Evolutionary conservation across 2,888 invertebrate genomes (phyloP).

Genomic region (Eupeodes latifasciatus): DNA sequence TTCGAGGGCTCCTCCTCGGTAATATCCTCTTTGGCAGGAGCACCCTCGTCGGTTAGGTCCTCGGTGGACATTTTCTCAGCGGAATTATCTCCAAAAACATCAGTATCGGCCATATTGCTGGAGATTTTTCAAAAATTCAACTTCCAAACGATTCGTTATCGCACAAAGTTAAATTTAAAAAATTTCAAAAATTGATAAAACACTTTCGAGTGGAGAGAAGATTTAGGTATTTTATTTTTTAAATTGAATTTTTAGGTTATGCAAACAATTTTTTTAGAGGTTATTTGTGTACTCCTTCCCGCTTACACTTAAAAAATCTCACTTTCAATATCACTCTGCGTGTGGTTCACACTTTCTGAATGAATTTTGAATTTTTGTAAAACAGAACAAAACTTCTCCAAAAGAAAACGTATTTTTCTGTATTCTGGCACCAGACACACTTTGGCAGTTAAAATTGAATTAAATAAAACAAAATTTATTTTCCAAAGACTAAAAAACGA

Average conservation of each 20-base stretch:
- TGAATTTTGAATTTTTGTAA: constrained; percentile 31
- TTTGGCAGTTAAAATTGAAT: constrained; percentile 44
- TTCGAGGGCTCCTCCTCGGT: constrained; percentile 76
- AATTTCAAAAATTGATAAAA: constrained; percentile 33
- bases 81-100: constrained; percentile 79
- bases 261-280: constrained; percentile 74
- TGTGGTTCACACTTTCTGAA: constrained; percentile 47
- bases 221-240: constrained; percentile 35
- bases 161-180: constrained; percentile 27
- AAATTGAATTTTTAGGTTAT: constrained; percentile 69
- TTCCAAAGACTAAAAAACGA: constrained; percentile 27
- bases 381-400: constrained; percentile 18
- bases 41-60: constrained; percentile 52
- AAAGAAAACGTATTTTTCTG: constrained; percentile 52
- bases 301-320: constrained; percentile 40
- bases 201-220: constrained; percentile 19
- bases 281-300: constrained; percentile 70
- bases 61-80: constrained; percentile 72
- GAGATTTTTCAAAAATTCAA: constrained; percentile 27
- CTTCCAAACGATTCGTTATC: constrained; percentile 41
- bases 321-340: constrained; percentile 57
- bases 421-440: constrained; percentile 54
- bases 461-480: constrained; percentile 41
- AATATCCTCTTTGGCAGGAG: constrained; percentile 51
- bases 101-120: constrained; percentile 82